These are phyloP conservation scores for Mesocentrotus franciscanus DNA, from an alignment of 53 echinoderm and acorn worm genomes.

Conservation along the genomic window DNA sequence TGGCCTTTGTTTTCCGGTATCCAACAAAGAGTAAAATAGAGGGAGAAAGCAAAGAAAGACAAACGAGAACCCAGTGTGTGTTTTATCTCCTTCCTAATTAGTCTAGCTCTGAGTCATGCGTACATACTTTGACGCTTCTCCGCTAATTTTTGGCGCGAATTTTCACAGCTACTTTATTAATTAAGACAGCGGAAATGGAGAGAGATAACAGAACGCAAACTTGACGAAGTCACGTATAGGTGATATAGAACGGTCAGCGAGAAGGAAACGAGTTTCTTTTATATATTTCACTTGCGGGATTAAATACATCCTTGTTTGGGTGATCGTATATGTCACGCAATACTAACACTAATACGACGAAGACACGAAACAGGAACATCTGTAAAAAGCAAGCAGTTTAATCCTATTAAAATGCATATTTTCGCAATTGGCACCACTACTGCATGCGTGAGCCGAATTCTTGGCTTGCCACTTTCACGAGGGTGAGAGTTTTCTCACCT, in stretches of 20 bases:
- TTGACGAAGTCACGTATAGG: constrained; percentile 10
- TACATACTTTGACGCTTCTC: constrained; percentile 4
- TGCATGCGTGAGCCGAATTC: no score
- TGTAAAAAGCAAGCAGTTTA: not conserved
- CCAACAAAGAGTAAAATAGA: not conserved
- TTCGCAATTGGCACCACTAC: no score
- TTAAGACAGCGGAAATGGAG: constrained; percentile 47
- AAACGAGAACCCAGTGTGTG: constrained; percentile 17
- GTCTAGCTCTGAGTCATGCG: constrained; percentile 42
- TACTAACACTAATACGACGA: constrained; percentile 14
- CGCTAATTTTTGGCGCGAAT: constrained; percentile 52
- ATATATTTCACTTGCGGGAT: constrained; percentile 24
- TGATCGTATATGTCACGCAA: not conserved
- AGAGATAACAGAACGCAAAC: constrained; percentile 5
- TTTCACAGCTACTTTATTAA: constrained; percentile 60
- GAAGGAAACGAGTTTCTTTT: not conserved
- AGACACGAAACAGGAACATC: not conserved
- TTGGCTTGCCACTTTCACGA: not conserved
- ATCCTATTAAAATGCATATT: constrained; percentile 20
- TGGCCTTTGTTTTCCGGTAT: constrained; percentile 27
- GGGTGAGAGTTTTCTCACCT: not conserved
- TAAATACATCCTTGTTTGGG: constrained; percentile 6
- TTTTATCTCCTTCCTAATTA: constrained; percentile 38
- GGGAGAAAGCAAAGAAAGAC: not conserved
- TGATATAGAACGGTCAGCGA: not conserved